Conservation (phyloP, 2,113 vertebrate genomes). For the Chaenogobius annularis region DNA sequence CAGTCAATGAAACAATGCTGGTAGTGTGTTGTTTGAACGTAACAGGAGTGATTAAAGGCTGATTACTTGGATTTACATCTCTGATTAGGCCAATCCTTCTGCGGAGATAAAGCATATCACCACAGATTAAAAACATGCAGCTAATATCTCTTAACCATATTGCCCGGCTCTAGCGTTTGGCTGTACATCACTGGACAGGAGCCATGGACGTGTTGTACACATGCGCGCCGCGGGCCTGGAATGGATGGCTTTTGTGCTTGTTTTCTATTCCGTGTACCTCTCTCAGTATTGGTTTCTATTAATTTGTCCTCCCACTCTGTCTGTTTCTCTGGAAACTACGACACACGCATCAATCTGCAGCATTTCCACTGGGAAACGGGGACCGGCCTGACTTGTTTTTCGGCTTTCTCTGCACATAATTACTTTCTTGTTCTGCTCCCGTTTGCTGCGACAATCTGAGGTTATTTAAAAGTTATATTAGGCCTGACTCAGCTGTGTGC, state of each 20-base stretch:
- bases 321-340: conserved; percentile 54
- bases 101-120: conserved; percentile 24
- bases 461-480: conserved; percentile 44
- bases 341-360: conserved; percentile 51
- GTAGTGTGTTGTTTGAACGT: conserved; percentile 18
- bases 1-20: conserved; percentile 11
- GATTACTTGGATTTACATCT: conserved; percentile 34
- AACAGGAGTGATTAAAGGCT: conserved; percentile 30
- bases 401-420: conserved; percentile 52
- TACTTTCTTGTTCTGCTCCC: conserved; percentile 48
- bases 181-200: conserved; percentile 40
- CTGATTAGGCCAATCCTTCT: conserved; percentile 27
- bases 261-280: conserved; percentile 30
- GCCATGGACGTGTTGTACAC: conserved; percentile 44
- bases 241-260: conserved; percentile 33
- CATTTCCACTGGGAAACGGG: conserved; percentile 55
- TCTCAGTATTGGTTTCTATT: conserved; percentile 48
- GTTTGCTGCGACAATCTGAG: conserved; percentile 21
- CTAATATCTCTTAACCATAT: conserved; percentile 28
- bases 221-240: conserved; percentile 15
- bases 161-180: conserved; percentile 31
- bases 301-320: conserved; percentile 58
- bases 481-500: conserved; percentile 33
- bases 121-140: conserved; percentile 18
- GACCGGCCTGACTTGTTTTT: conserved; percentile 60